These are phyloP conservation scores for Atopsyche davidsoni DNA, from an alignment of 1,140 invertebrate species.

Conservation along the genomic window DNA sequence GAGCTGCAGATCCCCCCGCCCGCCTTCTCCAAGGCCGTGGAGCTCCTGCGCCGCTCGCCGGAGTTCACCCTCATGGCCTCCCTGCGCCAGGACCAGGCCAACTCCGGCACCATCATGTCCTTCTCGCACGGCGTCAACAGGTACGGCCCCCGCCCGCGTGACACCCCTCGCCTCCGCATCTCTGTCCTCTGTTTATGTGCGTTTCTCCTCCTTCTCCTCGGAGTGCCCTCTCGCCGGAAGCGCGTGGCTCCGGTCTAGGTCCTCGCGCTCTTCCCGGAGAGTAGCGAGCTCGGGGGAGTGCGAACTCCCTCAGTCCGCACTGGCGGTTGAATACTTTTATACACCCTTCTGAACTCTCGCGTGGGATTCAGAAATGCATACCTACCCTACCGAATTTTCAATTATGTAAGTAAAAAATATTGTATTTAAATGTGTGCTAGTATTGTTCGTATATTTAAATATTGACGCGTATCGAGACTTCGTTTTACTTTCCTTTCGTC, in stretches of 20 bases:
- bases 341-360: too few species aligned
- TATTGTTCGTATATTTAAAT: too few species aligned
- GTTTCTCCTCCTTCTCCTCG: too few species aligned
- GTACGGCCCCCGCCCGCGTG: constrained; percentile 34
- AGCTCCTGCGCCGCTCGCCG: constrained; percentile 60
- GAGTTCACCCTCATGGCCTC: constrained; percentile 77
- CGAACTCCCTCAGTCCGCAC: too few species aligned
- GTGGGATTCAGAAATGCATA: too few species aligned
- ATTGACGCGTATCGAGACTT: too few species aligned
- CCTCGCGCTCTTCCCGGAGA: too few species aligned
- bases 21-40: constrained; percentile 59
- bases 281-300: too few species aligned
- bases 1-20: constrained; percentile 63
- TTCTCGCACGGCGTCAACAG: constrained; percentile 72
- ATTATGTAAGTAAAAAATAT: background rate
- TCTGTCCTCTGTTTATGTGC: background rate
- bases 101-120: constrained; percentile 75
- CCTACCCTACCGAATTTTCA: background rate
- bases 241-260: too few species aligned
- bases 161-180: background rate
- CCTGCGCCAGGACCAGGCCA: constrained; percentile 70
- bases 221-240: too few species aligned
- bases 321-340: too few species aligned
- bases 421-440: background rate
- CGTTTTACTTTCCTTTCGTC: too few species aligned